Evolutionary conservation across 2,797 vertebrate species (phyloP), one percentile per base, ranked within the genome.

Genomic region (Chelidonichthys spinosus): DNA sequence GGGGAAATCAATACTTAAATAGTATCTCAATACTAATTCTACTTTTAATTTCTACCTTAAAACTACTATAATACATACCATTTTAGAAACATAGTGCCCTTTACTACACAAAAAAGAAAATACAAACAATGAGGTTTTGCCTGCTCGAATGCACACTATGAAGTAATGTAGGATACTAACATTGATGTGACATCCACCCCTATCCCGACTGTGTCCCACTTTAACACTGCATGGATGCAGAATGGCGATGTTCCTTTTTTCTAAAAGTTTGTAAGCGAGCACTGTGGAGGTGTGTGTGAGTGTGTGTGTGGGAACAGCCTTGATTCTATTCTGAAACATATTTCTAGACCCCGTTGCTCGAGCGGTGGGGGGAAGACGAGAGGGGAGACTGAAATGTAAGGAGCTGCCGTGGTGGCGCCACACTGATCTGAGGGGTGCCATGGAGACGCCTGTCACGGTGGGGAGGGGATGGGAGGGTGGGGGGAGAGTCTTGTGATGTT

Each of bases 371-470:
- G 88, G 84, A 85, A 87, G 87, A 89, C 86, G 76, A 85, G 86
- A 82, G 71, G 72, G 66, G 69, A 82, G 83, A 88, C 87, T 85
- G 79, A 91, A 90, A 91, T 62, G 83, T 82, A 77, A 85, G 80
- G 78, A 87, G 89, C 72, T 83, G 85, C 70, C 33, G 72, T 69
- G 36, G 80, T 80, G 85, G 89, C 89, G 64, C 90, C 86, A 77
- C 72, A 43, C 70, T 88, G 90, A 93, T 91, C 89, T 89, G 81
- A 94, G 85, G 74, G 91, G 82, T 88, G 89, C 89, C 86, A 87
- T 82, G 72, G 89, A 91, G 89, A 90, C 75, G 82, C 77, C 87
- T 92, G 92, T 92, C 89, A 89, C 40, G 55, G 72, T 63, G 68
- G 80, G 74, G 60, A 47, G 54, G 63, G 65, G 49, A 10, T 2